Base-by-base conservation (phyloP, 2,888 invertebrate species). In the Melitaea athalia region DNA sequence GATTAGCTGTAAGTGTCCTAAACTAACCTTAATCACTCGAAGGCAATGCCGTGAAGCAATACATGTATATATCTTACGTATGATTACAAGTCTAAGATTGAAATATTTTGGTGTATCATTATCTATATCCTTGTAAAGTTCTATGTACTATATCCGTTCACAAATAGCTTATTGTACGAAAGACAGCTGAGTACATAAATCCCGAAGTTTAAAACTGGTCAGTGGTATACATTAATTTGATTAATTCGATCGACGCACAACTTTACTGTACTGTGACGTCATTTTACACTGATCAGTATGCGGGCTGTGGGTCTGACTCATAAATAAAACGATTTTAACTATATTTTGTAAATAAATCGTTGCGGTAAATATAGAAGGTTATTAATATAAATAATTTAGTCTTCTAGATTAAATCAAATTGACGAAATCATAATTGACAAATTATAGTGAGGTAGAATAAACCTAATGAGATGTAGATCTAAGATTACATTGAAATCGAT, bases 1-100 rank as follows among this genome's bases (percentile, higher is more conserved):
- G 24, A 24, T 24, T 67, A 72, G 71, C 71, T 50, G 45, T 63
- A 68, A 42, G 69, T 70, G 68, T 61, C 49, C 70, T 70, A 70
- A n/a, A 52, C 59, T 64, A 68, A 60, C 57, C 74, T 72, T 71
- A 70, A 59, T 63, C 71, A 78, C 65, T 80, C 68, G 74, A 86
- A 85, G 85, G 86, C 85, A 82, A 80, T 82, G 79, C 79, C 74
- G 75, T 78, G 74, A 84, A 84, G 85, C 86, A 71, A 69, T 72
- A 61, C 64, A 11, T 63, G 59, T 53, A 43, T 65, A 33, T 47
- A 49, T 8, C 7, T 50, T 24, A 47, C 33, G n/a, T 47, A 47
- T 38, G 38, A 38, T 38, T 38, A 38, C 38, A 38, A 7, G 38
- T 38, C 38, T 38, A 38, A 38, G 5, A 38, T 1, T 0, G 38